phyloP scores from a whole-genome alignment of 1,140 invertebrate genomes.

The Diplogasteroides magnus region DNA sequence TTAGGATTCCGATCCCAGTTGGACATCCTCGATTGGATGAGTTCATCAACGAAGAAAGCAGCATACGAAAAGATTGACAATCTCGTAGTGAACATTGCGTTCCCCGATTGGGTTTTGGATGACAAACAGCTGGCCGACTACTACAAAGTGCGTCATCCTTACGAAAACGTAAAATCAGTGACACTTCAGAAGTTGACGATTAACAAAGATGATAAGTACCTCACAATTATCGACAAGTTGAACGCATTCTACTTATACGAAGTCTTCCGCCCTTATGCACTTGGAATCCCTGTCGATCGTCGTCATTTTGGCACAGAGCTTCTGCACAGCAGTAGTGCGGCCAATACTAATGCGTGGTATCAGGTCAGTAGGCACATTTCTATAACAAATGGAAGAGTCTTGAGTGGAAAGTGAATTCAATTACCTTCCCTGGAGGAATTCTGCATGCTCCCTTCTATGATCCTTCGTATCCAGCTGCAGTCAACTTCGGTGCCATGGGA shows the following conservation, averaged over 20 bases:
- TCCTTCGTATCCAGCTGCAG: slow-evolving; percentile 62
- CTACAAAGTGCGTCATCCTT: slow-evolving; percentile 4
- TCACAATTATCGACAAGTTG: slow-evolving; percentile 19
- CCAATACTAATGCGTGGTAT: slow-evolving; percentile 65
- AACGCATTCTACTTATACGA: slow-evolving; percentile 24
- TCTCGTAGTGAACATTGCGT: slow-evolving; percentile 45
- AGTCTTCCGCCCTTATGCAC: slow-evolving; percentile 22
- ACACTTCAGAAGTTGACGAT: slow-evolving; percentile 8
- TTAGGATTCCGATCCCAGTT: slow-evolving; percentile 42
- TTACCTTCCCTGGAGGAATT: slow-evolving; percentile 46
- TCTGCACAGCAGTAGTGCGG: slow-evolving; percentile 59
- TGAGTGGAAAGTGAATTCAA: slow-evolving; percentile 35
- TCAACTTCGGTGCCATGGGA: slow-evolving; percentile 63
- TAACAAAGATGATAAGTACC: slow-evolving; percentile 15
- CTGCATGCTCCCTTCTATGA: slow-evolving; percentile 63
- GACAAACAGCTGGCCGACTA: slow-evolving; percentile 36
- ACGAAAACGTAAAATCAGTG: not conserved
- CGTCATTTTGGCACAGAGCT: slow-evolving; percentile 64
- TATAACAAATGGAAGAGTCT: not conserved
- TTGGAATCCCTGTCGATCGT: slow-evolving; percentile 37
- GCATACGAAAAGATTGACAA: slow-evolving; percentile 47
- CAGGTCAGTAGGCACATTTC: slow-evolving; percentile 54
- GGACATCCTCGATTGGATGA: slow-evolving; percentile 48
- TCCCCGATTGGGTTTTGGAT: slow-evolving; percentile 46
- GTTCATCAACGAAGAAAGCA: slow-evolving; percentile 33